Evolutionary conservation across 2,888 invertebrate genomes (phyloP).

Genomic region (Phragmatobia fuliginosa): DNA sequence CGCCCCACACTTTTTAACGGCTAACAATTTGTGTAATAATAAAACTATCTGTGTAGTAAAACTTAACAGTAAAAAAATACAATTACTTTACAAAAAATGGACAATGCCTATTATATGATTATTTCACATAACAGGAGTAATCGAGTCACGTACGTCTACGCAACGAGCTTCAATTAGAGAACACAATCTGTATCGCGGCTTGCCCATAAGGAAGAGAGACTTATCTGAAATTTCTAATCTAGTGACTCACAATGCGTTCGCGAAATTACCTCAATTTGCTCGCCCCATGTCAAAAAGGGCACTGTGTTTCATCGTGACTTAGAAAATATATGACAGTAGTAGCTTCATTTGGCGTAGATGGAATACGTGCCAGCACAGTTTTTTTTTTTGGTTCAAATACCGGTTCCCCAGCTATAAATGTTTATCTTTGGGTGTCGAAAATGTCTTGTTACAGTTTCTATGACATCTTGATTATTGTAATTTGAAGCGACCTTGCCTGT

Average conservation of each 20-base stretch:
- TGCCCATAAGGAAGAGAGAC: constrained; percentile 75
- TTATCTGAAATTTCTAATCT: constrained; percentile 82
- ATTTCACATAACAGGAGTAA: constrained; percentile 61
- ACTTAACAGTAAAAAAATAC: constrained; percentile 22
- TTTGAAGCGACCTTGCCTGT: constrained; percentile 42
- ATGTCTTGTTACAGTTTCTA: constrained; percentile 54
- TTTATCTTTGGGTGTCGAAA: constrained; percentile 63
- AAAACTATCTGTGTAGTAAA: constrained; percentile 1
- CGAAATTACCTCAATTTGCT: constrained; percentile 65
- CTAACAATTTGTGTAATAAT: too few relatives aligned
- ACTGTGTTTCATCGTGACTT: constrained; percentile 49
- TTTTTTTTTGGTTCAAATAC: constrained; percentile 39
- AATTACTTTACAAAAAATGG: constrained; percentile 53
- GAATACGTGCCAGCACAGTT: constrained; percentile 36
- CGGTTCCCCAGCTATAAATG: constrained; percentile 55
- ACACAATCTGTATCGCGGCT: constrained; percentile 67
- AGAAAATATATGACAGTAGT: constrained; percentile 26
- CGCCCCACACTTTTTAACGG: too few relatives aligned
- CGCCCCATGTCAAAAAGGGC: constrained; percentile 53
- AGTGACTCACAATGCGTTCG: constrained; percentile 70
- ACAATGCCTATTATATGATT: constrained; percentile 54
- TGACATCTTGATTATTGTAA: constrained; percentile 58
- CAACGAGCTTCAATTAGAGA: constrained; percentile 72
- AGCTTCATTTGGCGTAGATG: constrained; percentile 25
- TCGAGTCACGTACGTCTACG: constrained; percentile 68